Base-by-base conservation (phyloP, 2,113 vertebrate genomes). In the Scortum barcoo region DNA sequence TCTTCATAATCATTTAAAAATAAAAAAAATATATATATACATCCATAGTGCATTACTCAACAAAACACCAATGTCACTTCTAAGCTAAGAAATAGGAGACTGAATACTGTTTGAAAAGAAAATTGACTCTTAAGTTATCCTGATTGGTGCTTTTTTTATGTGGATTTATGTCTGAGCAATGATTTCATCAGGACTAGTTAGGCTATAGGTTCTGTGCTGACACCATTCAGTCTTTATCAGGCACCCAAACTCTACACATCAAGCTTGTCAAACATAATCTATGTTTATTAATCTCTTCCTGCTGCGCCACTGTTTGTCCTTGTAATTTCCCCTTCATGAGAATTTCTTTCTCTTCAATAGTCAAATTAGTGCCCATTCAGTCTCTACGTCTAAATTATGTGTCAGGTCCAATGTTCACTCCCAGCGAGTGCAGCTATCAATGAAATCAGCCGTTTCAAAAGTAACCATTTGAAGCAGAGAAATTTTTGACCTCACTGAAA, bases 371-470 rank as follows among this genome's bases (percentile, higher is more conserved):
- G 24, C 19, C 17, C 40, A 40, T 50, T 67, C 33, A 65, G 14
- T 36, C 17, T 42, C 24, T n/a, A 14, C 24, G 61, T 12, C 19
- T 40, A 28, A 40, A 42, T 70, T 60, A 51, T n/a, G 7, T 51
- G 57, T 61, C 26, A 46, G 48, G 11, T 33, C 3, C 63, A 71
- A 63, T 65, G 36, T 36, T 46, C 24, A 68, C 68, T 60, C 6
- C 20, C 17, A 70, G 24, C 11, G n/a, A n/a, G n/a, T n/a, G n/a
- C n/a, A n/a, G n/a, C n/a, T n/a, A n/a, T n/a, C n/a, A 61, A 30
- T 42, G 9, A 30, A 60, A 60, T 77, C 9, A 77, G 13, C 24
- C 13, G 19, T 78, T 67, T 67, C 26, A 60, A 3, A 5, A 78
- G 24, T 70, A 61, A 61, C 28, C 0, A 30, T 61, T 40, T 70